Evolutionary conservation across 2,888 invertebrate genomes (phyloP), one percentile per base, ranked within the genome.

Genomic region (Nomada hirtipes): DNA sequence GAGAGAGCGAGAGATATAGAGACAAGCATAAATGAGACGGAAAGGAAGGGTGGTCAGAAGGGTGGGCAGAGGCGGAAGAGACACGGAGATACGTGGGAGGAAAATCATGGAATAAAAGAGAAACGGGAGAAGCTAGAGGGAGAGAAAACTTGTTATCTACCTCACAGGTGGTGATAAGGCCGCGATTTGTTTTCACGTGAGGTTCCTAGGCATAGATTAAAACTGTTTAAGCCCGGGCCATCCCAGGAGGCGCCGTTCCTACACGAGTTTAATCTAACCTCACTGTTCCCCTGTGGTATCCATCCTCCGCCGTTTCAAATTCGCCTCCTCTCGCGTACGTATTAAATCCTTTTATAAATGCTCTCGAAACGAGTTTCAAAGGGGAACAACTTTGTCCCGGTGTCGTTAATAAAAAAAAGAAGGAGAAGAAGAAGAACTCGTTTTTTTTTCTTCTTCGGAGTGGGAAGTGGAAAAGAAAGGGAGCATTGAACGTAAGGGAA

Each of bases 61-160:
- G 50, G 20, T n/a, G 23, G 42, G 42, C 15, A 50, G 63, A 44
- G 26, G 76, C 15, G 71, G 52, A 53, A 60, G 47, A 52, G 76
- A 61, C 11, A 64, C 50, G 50, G 42, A 50, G 61, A 18, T 13
- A 23, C 11, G 23, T 10, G n/a, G 64, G 82, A 79, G 76, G 85
- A 82, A 82, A 82, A 82, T 85, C 79, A 61, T 29, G 75, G 74
- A 72, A 65, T 68, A 68, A 81, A 83, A 67, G 86, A 78, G 84
- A 61, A 55, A 44, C 23, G 42, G 73, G 64, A 20, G 52, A 84
- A 78, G 80, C 76, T 83, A 82, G 81, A 85, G 82, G 84, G 88
- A 89, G 89, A 90, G 90, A 91, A 93, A 93, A 93, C 92, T 93
- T 93, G 92, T 93, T 92, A 93, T 92, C 92, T 91, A 86, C 85